Evolutionary conservation across 2,797 vertebrate genomes (phyloP).

Genomic region (Argya squamiceps): DNA sequence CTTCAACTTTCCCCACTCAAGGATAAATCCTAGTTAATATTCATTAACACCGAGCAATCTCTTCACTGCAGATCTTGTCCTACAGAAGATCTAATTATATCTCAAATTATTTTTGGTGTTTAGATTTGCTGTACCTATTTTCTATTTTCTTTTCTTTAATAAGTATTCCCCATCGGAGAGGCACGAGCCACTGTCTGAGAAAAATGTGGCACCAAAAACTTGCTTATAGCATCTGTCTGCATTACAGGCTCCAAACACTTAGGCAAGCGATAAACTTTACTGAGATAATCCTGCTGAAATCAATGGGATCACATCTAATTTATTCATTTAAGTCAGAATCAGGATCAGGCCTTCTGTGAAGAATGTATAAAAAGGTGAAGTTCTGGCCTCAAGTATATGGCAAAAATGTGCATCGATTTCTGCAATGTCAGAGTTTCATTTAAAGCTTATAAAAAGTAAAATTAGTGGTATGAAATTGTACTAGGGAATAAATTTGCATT

Average conservation of each 20-base stretch:
- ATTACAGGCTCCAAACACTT: background rate
- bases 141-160: constrained; percentile 17
- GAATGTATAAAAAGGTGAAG: background rate
- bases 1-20: constrained; percentile 37
- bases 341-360: background rate
- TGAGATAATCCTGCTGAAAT: background rate
- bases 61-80: constrained; percentile 12
- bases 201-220: background rate
- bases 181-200: background rate
- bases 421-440: background rate
- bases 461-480: background rate
- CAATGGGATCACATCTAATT: background rate
- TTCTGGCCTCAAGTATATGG: background rate
- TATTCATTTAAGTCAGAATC: background rate
- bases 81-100: constrained; percentile 40
- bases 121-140: constrained; percentile 1
- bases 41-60: constrained; percentile 54
- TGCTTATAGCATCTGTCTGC: background rate
- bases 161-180: background rate
- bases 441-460: background rate
- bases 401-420: background rate
- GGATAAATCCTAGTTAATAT: constrained; percentile 69
- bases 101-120: constrained; percentile 10
- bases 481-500: background rate
- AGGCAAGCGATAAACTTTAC: background rate